phyloP scores from a whole-genome alignment of 37 sponge, comb jelly and placozoan genomes.

The Cliona cf. orientalis region DNA sequence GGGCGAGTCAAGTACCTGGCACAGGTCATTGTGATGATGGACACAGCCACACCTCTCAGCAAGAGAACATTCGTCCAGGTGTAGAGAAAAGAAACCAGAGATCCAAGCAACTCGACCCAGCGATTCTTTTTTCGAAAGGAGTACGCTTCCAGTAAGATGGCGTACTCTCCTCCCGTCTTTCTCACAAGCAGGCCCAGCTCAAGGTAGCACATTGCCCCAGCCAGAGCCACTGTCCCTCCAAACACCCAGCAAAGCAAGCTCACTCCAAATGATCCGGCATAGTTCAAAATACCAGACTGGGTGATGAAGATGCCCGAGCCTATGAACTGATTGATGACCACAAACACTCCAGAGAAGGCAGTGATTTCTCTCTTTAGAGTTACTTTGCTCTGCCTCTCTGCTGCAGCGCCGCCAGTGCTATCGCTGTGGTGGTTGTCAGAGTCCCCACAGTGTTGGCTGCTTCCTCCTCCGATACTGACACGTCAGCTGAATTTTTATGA shows the following conservation, averaged over 20 bases:
- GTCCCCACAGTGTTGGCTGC: no score
- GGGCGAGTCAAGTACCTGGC: conserved; percentile 58
- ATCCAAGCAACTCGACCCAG: conserved; percentile 31
- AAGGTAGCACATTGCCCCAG: conserved; percentile 73
- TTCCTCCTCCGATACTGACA: no score
- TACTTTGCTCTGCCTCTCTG: no score
- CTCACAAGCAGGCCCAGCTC: conserved; percentile 67
- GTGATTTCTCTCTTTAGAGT: conserved; percentile 60
- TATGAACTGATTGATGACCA: conserved; percentile 64
- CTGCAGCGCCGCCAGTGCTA: no score
- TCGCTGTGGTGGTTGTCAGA: no score
- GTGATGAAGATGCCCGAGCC: conserved; percentile 91
- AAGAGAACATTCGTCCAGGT: conserved; percentile 47
- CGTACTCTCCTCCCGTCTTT: conserved; percentile 71
- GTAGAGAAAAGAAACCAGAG: conserved; percentile 59
- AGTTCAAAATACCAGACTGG: conserved; percentile 57
- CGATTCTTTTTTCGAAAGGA: conserved; percentile 49
- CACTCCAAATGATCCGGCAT: conserved; percentile 67
- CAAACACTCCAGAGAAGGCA: conserved; percentile 23
- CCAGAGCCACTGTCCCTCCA: conserved; percentile 65
- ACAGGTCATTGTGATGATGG: conserved; percentile 45
- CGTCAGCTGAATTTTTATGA: no score
- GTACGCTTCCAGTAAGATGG: conserved; percentile 63
- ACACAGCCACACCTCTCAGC: conserved; percentile 24
- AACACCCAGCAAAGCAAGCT: conserved; percentile 74